These are phyloP conservation scores for Smittia sp. DNA, from an alignment of 2,888 invertebrate genomes.

Conservation along the genomic window DNA sequence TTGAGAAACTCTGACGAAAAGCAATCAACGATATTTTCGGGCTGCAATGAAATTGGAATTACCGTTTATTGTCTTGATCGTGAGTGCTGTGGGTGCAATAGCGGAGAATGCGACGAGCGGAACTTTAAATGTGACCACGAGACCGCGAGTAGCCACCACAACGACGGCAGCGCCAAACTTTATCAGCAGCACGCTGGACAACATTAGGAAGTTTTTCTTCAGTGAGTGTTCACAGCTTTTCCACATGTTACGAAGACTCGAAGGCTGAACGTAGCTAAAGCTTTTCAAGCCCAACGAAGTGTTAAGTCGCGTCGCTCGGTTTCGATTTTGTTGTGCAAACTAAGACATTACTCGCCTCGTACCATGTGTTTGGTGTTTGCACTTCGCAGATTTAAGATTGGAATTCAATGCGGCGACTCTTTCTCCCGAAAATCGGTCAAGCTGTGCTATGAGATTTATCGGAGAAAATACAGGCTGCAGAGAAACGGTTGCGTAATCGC, in stretches of 20 bases:
- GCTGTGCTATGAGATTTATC: background rate
- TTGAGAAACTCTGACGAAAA: background rate
- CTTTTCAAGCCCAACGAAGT: background rate
- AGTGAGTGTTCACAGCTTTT: conserved; percentile 25
- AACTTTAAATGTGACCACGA: background rate
- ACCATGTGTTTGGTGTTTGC: background rate
- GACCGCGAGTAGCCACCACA: background rate
- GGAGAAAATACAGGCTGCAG: background rate
- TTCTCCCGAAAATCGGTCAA: background rate
- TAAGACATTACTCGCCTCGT: background rate
- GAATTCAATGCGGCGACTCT: background rate
- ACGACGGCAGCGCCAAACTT: conserved; percentile 24
- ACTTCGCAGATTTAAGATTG: conserved; percentile 2
- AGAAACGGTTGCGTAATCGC: background rate
- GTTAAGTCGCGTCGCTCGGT: background rate
- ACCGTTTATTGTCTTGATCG: background rate
- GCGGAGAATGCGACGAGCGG: background rate
- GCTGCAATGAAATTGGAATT: conserved; percentile 19
- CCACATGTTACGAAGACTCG: background rate
- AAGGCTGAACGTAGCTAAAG: background rate
- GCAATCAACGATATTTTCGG: too few relatives aligned
- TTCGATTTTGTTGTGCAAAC: conserved; percentile 7
- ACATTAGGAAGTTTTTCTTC: conserved; percentile 39
- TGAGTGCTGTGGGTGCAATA: background rate
- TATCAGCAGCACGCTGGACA: conserved; percentile 10